Evolutionary conservation across 2,888 invertebrate species (phyloP), one percentile per base, ranked within the genome.

Genomic region (Melanostoma mellinum): DNA sequence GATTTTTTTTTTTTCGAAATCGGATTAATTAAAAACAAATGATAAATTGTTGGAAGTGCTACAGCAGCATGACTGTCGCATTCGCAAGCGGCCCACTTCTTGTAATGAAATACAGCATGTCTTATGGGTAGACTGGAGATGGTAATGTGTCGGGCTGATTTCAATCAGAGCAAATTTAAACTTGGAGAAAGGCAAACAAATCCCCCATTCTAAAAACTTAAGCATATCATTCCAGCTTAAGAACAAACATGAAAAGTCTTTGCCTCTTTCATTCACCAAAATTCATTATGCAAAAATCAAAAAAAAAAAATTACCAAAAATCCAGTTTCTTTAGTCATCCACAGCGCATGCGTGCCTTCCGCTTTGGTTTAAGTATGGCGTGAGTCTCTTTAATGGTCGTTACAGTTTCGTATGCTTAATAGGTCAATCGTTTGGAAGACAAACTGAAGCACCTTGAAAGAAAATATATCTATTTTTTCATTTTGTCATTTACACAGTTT

Each of bases 341-440:
- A 46, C 65, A 38, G 10, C 48, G 6, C 10, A 58, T 53, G 56
- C 58, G 72, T 79, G 79, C 46, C 78, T 53, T 67, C 77, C 71
- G 63, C 60, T 20, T 38, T 35, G 52, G 44, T 40, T 44, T 35
- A 36, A 38, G 42, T 38, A 67, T 48, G 58, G 72, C 65, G 76
- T 72, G 76, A 72, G 71, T 76, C 55, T 67, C 71, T 53, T 76
- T 76, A 72, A 81, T 72, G 63, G 55, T 50, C 63, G 77, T 77
- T 82, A 82, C 82, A 73, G 78, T 82, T 82, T 82, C 10, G 60
- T 42, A 32, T 42, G 33, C 46, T 82, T 73, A 67, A 69, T 77
- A 55, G 77, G 77, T 69, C 82, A 77, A 77, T 74, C 48, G 69
- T 48, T 69, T 53, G 73, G 82, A 68, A 61, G 61, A 73, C 72